Evolutionary conservation across 2,888 invertebrate species (phyloP), one percentile per base, ranked within the genome.

Genomic region (Eutolmus rufibarbis): DNA sequence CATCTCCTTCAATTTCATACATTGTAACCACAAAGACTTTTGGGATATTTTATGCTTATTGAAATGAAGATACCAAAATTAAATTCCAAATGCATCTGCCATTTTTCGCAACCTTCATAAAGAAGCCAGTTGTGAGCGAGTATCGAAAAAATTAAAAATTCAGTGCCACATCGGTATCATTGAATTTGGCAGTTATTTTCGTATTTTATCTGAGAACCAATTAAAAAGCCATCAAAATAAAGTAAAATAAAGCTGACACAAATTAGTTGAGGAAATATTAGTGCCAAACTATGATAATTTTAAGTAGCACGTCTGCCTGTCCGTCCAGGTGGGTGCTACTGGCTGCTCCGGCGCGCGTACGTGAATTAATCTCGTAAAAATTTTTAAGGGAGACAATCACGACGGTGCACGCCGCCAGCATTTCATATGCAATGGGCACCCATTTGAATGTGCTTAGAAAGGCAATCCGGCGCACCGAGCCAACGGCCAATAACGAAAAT

Each of bases 201-300:
- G 28, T 28, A 31, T 82, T 82, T 82, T 66, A 66, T 34, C 82
- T 23, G 34, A 19, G 19, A 31, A 23, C 74, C n/a, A 85, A 85
- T 85, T 85, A 85, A 74, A 74, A 85, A 8, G 28, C 85, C 12
- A 85, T 85, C n/a, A 85, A 85, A 85, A 74, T 28, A n/a, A 74
- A 85, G 46, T 85, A 43, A 40, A 85, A 40, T 74, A 46, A 85
- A 85, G 74, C 16, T 74, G 82, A 74, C 34, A 74, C 74, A 74
- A 40, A 85, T 46, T 74, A 23, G 79, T 66, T 40, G 84, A 28
- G 66, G 37, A 84, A 23, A 66, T 66, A 66, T 66, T 66, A 66
- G 28, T 23, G 40, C 76, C 37, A 76, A 51, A 51, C 51, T 34
- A 28, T 28, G 76, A 28, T 40, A 34, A 76, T 76, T 40, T 76